Evolutionary conservation across 2,888 invertebrate genomes (phyloP).

Genomic region (Epinotia demarniana): DNA sequence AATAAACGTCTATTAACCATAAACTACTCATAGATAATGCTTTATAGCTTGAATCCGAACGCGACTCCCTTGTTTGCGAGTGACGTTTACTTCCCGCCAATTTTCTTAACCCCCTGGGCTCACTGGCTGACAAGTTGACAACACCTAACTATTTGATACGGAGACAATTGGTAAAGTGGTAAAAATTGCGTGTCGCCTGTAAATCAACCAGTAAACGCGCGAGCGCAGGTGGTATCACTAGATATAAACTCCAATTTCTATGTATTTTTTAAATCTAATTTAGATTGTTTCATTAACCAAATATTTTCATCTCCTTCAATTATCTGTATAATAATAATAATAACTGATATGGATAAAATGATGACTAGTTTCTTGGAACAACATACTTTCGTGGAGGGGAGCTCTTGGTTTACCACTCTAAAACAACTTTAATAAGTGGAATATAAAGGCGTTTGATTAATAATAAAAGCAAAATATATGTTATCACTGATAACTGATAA

Average conservation of each 20-base stretch:
- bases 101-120: constrained; percentile 20
- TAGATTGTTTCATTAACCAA: too few relatives aligned
- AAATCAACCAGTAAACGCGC: background rate
- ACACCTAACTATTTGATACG: background rate
- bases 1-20: constrained; percentile 22
- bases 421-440: background rate
- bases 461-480: background rate
- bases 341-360: too few relatives aligned
- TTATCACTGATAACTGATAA: background rate
- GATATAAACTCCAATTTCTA: background rate
- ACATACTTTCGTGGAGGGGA: background rate
- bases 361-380: background rate
- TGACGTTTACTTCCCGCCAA: constrained; percentile 18
- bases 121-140: constrained; percentile 3
- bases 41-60: constrained; percentile 18
- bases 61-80: constrained; percentile 2
- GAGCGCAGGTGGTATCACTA: background rate
- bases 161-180: constrained; percentile 12
- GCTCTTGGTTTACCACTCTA: too few relatives aligned
- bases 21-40: constrained; percentile 21
- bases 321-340: too few relatives aligned
- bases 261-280: background rate
- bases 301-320: too few relatives aligned
- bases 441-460: background rate
- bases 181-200: constrained; percentile 1